Evolutionary conservation across 2,797 vertebrate species (phyloP), one percentile per base, ranked within the genome.

Genomic region (Anguilla obscura): DNA sequence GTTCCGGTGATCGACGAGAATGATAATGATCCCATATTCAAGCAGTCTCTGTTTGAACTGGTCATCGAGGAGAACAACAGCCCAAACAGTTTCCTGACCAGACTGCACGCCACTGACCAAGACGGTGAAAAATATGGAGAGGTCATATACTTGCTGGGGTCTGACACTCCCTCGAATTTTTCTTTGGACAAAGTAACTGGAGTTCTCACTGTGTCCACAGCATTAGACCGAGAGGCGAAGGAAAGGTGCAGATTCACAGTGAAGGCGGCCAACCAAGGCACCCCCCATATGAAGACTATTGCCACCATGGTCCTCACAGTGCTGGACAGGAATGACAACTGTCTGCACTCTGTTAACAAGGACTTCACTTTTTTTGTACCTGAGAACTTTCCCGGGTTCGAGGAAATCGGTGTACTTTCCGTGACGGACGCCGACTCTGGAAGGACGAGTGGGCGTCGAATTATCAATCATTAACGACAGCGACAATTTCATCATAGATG

Each of bases 351-450:
- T 93, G 98, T 99, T 94, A 99, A 99, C 92, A 99, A 98, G 92
- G 98, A 99, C 93, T 99, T 99, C 91, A 99, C 98, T 14, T 99
- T 99, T 94, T 99, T 99, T 0, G 97, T 99, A 33, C 97, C 98
- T 0, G 99, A 99, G 95, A 99, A 99, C 92, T 98, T 99, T 86
- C 98, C 98, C 0, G 98, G 98, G 9, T 99, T 97, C n/a, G 98
- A 98, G 4, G 98, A 99, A 94, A 99, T 99, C 1, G 99, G 99
- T 76, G 95, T 98, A 85, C 97, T 99, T 88, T 98, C 98, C 0
- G 98, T 99, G 88, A 98, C 97, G 0, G 99, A 99, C 89, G 96
- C 98, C 0, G 99, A 99, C 76, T 95, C 97, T 1, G 99, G 97
- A 2, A 95, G 96, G 63, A 99, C 99, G 30, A 97, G 98, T 83